Conservation (phyloP, 2,113 vertebrate genomes). For the Ifrita kowaldi region DNA sequence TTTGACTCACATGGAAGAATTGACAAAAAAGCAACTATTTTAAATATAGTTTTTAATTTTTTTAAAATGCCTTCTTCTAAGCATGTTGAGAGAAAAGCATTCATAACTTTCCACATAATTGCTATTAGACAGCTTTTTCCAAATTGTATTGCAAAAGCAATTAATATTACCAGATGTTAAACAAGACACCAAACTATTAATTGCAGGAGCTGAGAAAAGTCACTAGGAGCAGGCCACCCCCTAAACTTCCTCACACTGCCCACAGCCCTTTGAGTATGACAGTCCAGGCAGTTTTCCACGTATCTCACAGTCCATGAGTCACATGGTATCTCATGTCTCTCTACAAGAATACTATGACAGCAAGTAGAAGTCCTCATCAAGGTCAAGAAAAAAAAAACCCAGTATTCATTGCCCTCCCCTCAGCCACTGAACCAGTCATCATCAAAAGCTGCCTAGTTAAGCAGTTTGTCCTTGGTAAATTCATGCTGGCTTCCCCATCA, state of each 20-base stretch:
- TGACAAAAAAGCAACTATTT: not conserved
- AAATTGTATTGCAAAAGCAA: not conserved
- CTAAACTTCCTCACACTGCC: not conserved
- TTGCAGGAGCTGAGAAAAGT: not conserved
- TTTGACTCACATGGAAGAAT: not conserved
- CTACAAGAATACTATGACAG: not conserved
- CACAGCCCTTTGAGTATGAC: not conserved
- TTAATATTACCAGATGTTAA: not conserved
- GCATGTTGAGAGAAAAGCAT: not conserved
- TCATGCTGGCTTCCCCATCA: not conserved
- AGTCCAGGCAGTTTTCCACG: not conserved
- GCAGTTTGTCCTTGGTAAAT: not conserved
- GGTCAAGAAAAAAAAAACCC: not conserved
- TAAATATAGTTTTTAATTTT: not conserved
- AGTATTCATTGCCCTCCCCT: not conserved
- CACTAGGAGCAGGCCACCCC: not conserved
- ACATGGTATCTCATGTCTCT: fast-evolving
- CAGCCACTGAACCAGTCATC: not conserved
- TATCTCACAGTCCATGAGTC: not conserved
- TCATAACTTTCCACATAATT: not conserved
- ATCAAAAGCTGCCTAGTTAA: not conserved
- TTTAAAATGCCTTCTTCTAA: not conserved
- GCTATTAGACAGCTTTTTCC: not conserved
- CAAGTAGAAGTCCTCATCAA: not conserved
- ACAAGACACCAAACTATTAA: not conserved